A percentile compares a stretch with the other conserved stretches of the same genome.
These are phyloP conservation scores for Xestia sexstrigata DNA, from an alignment of 2,888 invertebrate genomes.

Conservation along the genomic window DNA sequence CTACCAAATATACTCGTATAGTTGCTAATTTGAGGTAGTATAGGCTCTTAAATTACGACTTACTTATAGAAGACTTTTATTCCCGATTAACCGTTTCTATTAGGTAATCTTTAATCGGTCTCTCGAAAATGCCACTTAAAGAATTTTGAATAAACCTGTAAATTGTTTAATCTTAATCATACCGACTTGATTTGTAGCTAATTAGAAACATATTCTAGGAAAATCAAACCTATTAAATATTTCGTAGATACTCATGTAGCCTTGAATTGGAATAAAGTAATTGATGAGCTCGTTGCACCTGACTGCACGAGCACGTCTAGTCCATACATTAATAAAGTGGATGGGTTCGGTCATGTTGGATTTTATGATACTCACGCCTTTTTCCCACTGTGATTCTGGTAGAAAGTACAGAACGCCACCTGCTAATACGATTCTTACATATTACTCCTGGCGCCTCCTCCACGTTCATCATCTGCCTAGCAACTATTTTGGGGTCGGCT, in stretches of 20 bases:
- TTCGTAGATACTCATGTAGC: background rate
- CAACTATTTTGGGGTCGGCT: too few species aligned
- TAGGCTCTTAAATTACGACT: too few species aligned
- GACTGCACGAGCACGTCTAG: background rate
- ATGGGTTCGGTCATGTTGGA: background rate
- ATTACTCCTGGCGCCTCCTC: background rate
- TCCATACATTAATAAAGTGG: background rate
- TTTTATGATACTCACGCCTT: too few species aligned
- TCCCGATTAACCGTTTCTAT: too few species aligned
- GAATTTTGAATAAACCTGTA: background rate
- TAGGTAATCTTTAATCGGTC: too few species aligned
- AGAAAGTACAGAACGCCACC: background rate
- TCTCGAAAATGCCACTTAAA: too few species aligned
- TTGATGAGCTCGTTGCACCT: background rate
- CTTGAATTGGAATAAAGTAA: background rate
- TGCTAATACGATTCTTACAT: background rate
- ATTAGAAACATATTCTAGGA: background rate
- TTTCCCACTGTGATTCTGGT: background rate
- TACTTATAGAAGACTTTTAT: too few species aligned
- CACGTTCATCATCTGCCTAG: too few species aligned
- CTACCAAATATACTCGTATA: too few species aligned
- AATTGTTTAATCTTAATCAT: background rate
- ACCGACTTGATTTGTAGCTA: background rate
- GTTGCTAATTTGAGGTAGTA: too few species aligned
- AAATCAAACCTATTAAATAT: background rate